Base-by-base conservation (phyloP, 2,888 invertebrate genomes). In the Drosophila rubida region DNA sequence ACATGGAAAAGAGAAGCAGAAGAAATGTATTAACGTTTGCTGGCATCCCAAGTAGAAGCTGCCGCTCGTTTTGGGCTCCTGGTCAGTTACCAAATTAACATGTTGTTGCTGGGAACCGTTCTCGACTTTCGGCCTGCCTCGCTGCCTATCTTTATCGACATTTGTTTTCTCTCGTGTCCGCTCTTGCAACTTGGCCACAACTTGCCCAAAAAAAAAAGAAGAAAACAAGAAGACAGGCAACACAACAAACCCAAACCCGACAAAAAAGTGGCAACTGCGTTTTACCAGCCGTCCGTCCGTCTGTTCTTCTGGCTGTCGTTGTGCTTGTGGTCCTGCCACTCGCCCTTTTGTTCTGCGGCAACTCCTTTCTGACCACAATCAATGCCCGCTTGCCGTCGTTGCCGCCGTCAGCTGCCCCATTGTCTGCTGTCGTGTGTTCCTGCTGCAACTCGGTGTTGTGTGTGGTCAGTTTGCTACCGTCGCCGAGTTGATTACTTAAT, bases 401-500 rank as follows among this genome's bases (percentile, higher is more conserved):
- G 57, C 41, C 41, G 7, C 41, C 23, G 58, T 50, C 51, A 37
- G 49, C 63, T 60, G 49, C 51, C 68, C 68, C 58, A 75, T 76
- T 75, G 75, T 77, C 61, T 64, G 57, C 55, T 39, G 37, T 13
- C 5, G 41, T 23, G 19, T 51, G 51, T 55, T 68, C 58, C 51
- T 48, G 61, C 37, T 46, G 41, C 13, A n/a, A 37, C 35, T 51
- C 42, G 37, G 48, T 78, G 73, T 82, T 80, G 76, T 82, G 81
- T 81, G 81, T 80, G 82, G 82, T 80, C 82, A 82, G 82, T 80
- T 68, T 71, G 60, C 68, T 58, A 68, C 60, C 63, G n/a, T 49
- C 69, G 32, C 23, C 74, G 70, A 81, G 72, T 83, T 90, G 89
- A 90, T 90, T 84, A 85, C 89, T 90, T 89, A 89, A 90, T 89